Evolutionary conservation across 2,113 vertebrate species (phyloP).

Genomic region (Barbus barbus): DNA sequence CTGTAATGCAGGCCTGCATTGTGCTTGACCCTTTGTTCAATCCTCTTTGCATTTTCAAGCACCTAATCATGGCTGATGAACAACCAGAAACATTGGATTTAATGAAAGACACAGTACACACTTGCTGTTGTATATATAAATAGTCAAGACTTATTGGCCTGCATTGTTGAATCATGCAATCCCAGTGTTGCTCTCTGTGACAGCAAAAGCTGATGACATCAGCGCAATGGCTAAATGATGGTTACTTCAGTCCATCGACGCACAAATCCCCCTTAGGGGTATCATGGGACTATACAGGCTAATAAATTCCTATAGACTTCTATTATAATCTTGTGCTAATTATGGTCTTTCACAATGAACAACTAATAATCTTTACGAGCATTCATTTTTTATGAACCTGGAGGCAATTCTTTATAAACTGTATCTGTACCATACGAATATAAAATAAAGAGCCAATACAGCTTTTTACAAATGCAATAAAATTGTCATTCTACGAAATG

Average conservation of each 20-base stretch:
- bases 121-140: neutral
- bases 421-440: neutral
- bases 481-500: neutral
- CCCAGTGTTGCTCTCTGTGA: neutral
- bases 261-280: neutral
- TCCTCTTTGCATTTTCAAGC: neutral
- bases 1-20: neutral
- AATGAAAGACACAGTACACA: neutral
- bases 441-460: neutral
- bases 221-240: conserved; percentile 22
- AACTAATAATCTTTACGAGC: neutral
- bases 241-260: conserved; percentile 24
- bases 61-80: neutral
- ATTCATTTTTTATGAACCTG: conserved; percentile 14
- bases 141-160: neutral
- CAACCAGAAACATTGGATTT: neutral
- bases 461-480: conserved; percentile 9
- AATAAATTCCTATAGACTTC: conserved; percentile 22
- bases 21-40: neutral
- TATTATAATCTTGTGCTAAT: conserved; percentile 29
- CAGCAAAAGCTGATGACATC: conserved; percentile 8
- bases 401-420: neutral
- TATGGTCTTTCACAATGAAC: neutral
- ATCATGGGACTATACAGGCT: conserved; percentile 5
- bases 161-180: neutral